Base-by-base conservation (phyloP, 2,888 invertebrate genomes). In the Habrosyne pyritoides region DNA sequence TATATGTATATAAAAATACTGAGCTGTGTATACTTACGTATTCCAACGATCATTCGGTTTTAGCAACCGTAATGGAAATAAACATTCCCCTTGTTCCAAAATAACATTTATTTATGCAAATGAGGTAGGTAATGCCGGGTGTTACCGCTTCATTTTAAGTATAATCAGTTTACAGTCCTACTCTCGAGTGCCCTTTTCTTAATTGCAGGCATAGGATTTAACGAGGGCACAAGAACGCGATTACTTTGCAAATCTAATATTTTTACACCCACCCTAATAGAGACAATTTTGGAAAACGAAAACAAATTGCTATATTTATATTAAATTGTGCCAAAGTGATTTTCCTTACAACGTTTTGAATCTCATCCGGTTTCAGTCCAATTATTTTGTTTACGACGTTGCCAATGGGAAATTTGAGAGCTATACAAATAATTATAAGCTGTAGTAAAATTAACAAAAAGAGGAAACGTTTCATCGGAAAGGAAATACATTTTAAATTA, bases 21-120 rank as follows among this genome's bases (percentile, higher is more conserved):
- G 8, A 2, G 24, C 8, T 1, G 8, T 7, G 2, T 1, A 7
- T 18, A 18, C 18, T 2, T 18, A 18, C 18, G n/a, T 18, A 42
- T 18, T 18, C 14, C 18, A 42, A 42, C 18, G 42, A 42, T 65
- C 64, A 63, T 66, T 62, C 64, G 63, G 60, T 64, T 66, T 66
- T 42, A 48, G 59, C 64, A 54, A 64, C 60, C 56, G 66, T 71
- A 75, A 79, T 74, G 71, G 71, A 80, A 81, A 80, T 75, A 80
- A 80, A 78, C 77, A 77, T 75, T 76, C 70, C 59, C 66, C 64
- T 63, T 60, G 61, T 78, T 71, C 64, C 64, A 67, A 72, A 84
- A 79, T 77, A 82, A 80, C 75, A 76, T 83, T 86, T 83, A 85
- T 83, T 85, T 83, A 86, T 86, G 83, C 73, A 83, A 87, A 87